These are phyloP conservation scores for Porites lobata DNA, from an alignment of 92 coral and sea anemone species.

Conservation along the genomic window DNA sequence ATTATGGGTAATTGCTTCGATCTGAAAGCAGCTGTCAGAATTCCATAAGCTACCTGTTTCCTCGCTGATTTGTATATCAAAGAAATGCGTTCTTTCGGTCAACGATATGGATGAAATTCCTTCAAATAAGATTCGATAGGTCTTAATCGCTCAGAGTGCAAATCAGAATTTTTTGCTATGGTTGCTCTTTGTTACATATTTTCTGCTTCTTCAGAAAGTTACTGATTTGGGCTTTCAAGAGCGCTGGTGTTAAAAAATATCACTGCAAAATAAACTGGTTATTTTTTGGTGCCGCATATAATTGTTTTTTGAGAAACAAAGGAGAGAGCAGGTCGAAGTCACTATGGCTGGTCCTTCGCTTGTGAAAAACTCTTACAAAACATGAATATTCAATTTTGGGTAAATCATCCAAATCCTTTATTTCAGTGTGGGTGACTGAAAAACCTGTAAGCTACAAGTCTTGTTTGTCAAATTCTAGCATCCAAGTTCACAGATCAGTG, in stretches of 20 bases:
- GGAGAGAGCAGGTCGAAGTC: slow-evolving; percentile 30
- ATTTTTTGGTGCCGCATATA: slow-evolving; percentile 47
- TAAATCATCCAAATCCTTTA: slow-evolving; percentile 37
- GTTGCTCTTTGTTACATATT: not conserved
- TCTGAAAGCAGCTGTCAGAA: slow-evolving; percentile 17
- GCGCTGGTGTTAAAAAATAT: not conserved
- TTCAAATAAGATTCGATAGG: not conserved
- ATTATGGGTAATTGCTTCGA: slow-evolving; percentile 35
- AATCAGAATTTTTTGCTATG: not conserved
- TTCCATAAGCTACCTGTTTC: slow-evolving; percentile 14
- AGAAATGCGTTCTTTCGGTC: not conserved
- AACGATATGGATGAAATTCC: slow-evolving; percentile 23
- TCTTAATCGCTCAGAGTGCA: not conserved
- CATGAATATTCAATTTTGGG: slow-evolving; percentile 66
- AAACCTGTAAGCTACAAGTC: slow-evolving; percentile 59
- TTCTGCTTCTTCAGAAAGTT: not conserved
- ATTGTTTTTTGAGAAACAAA: slow-evolving; percentile 27
- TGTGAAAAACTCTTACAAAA: slow-evolving; percentile 33
- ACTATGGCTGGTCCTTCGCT: slow-evolving; percentile 49
- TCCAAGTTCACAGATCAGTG: slow-evolving; percentile 59
- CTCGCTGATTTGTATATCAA: slow-evolving; percentile 7
- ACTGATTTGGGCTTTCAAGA: not conserved
- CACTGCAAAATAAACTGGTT: slow-evolving; percentile 41
- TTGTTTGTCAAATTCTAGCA: slow-evolving; percentile 48
- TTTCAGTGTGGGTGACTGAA: slow-evolving; percentile 42